These are phyloP conservation scores for Mastomys natalensis DNA, from an alignment of 2,113 vertebrate species.

Conservation along the genomic window DNA sequence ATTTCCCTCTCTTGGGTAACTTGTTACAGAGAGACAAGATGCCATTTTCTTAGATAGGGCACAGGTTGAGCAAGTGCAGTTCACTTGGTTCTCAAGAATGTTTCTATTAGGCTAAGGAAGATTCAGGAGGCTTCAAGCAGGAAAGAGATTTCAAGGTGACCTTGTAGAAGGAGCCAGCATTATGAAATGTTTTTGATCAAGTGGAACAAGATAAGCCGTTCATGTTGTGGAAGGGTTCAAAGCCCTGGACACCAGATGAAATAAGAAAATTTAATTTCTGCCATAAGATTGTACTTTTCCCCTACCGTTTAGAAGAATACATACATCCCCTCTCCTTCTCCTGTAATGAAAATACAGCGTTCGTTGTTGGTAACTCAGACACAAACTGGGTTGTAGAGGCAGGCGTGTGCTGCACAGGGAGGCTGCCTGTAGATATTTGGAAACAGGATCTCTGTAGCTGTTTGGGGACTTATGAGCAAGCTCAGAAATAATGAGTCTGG, in stretches of 20 bases:
- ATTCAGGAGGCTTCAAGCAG: constrained; percentile 16
- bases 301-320: constrained; percentile 26
- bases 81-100: constrained; percentile 51
- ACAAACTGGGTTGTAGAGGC: background rate
- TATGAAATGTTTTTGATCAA: constrained; percentile 70
- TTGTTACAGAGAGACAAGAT: background rate
- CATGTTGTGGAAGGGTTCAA: constrained; percentile 63
- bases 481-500: background rate
- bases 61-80: background rate
- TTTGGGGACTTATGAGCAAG: background rate
- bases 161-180: background rate
- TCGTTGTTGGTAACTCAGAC: background rate
- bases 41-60: constrained; percentile 37
- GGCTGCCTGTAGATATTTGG: background rate
- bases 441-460: background rate
- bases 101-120: constrained; percentile 63
- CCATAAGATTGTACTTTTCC: constrained; percentile 9
- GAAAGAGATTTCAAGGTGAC: constrained; percentile 74
- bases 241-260: constrained; percentile 65
- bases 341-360: background rate
- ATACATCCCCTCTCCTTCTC: background rate
- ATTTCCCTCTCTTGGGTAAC: background rate
- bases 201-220: constrained; percentile 69
- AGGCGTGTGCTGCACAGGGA: rapidly evolving
- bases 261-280: constrained; percentile 77